Evolutionary conservation across 2,888 invertebrate species (phyloP), one percentile per base, ranked within the genome.

Genomic region (Drosophila colorata): DNA sequence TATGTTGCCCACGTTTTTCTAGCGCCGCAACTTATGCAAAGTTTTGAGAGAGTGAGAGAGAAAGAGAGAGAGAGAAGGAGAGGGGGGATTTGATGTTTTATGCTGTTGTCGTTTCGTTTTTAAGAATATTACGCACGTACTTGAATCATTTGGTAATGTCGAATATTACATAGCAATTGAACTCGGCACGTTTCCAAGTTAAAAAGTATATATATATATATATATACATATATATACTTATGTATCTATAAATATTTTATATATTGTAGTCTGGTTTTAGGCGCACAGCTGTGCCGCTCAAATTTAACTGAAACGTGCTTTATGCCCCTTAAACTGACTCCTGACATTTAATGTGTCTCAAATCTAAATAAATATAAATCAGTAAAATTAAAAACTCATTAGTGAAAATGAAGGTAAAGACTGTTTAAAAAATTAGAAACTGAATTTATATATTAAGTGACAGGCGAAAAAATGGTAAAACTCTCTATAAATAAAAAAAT

Each of bases 131-230:
- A 69, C 67, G 69, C 71, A 77, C 77, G 71, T 80, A 74, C 58
- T 80, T 68, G 48, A 65, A 66, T 51, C 71, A 69, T 74, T 82
- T 72, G 66, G 53, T 80, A 74, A 77, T 76, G 70, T 61, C 56
- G 55, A 61, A 56, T 61, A 68, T 41, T 48, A 66, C 44, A 59
- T 51, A 18, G 18, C 46, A 46, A 59, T 57, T 61, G 51, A 47
- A 35, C 33, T 35, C 20, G 64, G n/a, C 35, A 43, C 38, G 47
- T 41, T 52, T 7, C 7, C 4, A 11, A 28, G 18, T 38, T 8
- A 18, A 25, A 35, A 13, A 4, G 7, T 20, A 14, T 20, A 41
- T 41, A 51, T n/a, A 33, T 1, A 20, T n/a, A 47, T 8, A 18
- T 31, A 4, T 5, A 20, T 37, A 11, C 4, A 16, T 28, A 18